phyloP scores from a whole-genome alignment of 1,140 invertebrate species.

The Acromyrmex echinatior region DNA sequence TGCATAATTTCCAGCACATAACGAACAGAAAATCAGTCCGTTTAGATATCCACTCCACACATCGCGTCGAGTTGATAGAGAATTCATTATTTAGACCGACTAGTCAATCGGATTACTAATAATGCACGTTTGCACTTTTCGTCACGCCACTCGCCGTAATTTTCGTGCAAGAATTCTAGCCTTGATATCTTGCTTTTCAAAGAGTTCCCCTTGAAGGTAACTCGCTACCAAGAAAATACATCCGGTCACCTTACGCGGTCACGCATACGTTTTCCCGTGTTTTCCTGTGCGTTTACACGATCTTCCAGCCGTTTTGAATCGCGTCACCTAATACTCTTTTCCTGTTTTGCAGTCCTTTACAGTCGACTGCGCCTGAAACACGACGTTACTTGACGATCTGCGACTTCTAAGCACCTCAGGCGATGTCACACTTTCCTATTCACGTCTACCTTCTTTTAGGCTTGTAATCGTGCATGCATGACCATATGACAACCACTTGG shows the following conservation, averaged over 20 bases:
- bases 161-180: constrained; percentile 53
- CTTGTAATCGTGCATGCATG: constrained; percentile 33
- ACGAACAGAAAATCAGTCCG: background rate
- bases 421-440: constrained; percentile 71
- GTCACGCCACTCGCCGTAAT: constrained; percentile 6
- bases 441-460: constrained; percentile 34
- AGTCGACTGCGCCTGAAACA: constrained; percentile 28
- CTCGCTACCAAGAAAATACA: constrained; percentile 60
- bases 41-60: background rate
- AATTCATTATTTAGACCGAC: constrained; percentile 1
- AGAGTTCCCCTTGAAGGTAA: constrained; percentile 10
- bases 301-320: constrained; percentile 1
- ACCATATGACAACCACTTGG: constrained; percentile 5
- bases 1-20: background rate
- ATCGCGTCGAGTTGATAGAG: background rate
- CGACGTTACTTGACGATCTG: constrained; percentile 11
- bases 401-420: constrained; percentile 73
- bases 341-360: constrained; percentile 46
- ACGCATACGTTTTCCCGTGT: constrained; percentile 56
- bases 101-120: constrained; percentile 7
- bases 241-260: constrained; percentile 59
- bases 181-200: constrained; percentile 42
- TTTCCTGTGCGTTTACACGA: background rate
- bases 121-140: background rate
- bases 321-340: constrained; percentile 46